A percentile compares a stretch with the other conserved stretches of the same genome.
These are phyloP conservation scores for Drosophila sordidula DNA, from an alignment of 2,888 invertebrate genomes.

Conservation along the genomic window DNA sequence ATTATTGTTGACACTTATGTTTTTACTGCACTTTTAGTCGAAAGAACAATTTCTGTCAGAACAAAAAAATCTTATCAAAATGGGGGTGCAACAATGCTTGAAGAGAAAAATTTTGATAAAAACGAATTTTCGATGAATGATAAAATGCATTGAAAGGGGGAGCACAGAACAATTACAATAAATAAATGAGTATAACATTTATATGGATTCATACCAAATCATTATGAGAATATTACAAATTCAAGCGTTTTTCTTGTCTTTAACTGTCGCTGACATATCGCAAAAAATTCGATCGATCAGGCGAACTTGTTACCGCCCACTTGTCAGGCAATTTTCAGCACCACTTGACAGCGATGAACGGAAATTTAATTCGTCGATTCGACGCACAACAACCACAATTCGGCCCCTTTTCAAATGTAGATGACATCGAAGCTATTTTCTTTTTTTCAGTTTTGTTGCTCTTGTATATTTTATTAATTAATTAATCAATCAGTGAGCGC, in stretches of 20 bases:
- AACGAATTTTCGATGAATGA: not conserved
- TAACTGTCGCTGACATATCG: constrained; percentile 12
- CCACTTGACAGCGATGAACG: constrained; percentile 36
- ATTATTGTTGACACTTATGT: constrained; percentile 53
- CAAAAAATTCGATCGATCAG: constrained; percentile 26
- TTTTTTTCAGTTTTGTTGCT: constrained; percentile 6
- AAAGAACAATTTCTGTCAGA: constrained; percentile 2
- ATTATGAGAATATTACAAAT: not conserved
- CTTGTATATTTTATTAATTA: constrained; percentile 60
- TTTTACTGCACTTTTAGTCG: constrained; percentile 8
- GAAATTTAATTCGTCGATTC: constrained; percentile 56
- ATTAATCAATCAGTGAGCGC: constrained; percentile 62
- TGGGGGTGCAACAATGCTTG: too few species aligned
- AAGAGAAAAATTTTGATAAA: not conserved
- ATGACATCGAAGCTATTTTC: constrained; percentile 55
- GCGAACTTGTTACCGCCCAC: constrained; percentile 14
- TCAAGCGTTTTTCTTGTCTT: not conserved
- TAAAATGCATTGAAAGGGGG: not conserved
- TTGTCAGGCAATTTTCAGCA: constrained; percentile 26
- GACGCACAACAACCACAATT: constrained; percentile 29
- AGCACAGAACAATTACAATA: not conserved
- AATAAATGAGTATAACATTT: constrained; percentile 1
- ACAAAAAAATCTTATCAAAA: not conserved
- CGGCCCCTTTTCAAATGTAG: constrained; percentile 46
- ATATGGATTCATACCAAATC: not conserved